phyloP scores from a whole-genome alignment of 1,140 invertebrate species.

The Macrocentrus cingulum region DNA sequence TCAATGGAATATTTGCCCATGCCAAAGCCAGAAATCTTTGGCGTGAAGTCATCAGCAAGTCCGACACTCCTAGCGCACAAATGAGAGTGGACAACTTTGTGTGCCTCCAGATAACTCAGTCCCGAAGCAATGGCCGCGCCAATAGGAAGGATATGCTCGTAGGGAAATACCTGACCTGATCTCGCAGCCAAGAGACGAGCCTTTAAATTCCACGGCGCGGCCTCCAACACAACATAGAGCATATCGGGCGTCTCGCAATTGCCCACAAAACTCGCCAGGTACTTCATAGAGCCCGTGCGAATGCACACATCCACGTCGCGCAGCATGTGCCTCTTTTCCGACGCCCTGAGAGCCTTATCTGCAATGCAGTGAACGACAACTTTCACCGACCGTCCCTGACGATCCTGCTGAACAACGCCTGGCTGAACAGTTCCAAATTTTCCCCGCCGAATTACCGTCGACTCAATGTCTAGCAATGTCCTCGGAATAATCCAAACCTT shows the following conservation, averaged over 20 bases:
- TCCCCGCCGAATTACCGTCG: conserved; percentile 69
- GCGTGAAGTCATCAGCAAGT: conserved; percentile 63
- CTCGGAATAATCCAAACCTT: conserved; percentile 74
- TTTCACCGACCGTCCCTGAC: conserved; percentile 52
- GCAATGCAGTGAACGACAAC: conserved; percentile 57
- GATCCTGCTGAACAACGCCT: conserved; percentile 63
- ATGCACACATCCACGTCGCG: conserved; percentile 74
- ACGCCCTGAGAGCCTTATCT: conserved; percentile 64
- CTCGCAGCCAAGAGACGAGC: conserved; percentile 67
- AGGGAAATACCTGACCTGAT: conserved; percentile 62
- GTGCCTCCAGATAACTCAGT: conserved; percentile 47
- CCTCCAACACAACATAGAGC: conserved; percentile 71
- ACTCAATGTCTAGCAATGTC: conserved; percentile 69
- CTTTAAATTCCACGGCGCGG: conserved; percentile 69
- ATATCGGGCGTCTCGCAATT: conserved; percentile 76
- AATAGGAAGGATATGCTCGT: conserved; percentile 66
- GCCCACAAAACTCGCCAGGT: conserved; percentile 75
- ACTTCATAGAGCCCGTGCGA: conserved; percentile 67
- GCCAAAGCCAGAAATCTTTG: conserved; percentile 76
- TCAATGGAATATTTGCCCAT: conserved; percentile 61
- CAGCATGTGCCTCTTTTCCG: conserved; percentile 69
- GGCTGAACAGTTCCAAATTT: conserved; percentile 74
- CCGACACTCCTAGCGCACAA: conserved; percentile 73
- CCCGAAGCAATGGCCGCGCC: conserved; percentile 64
- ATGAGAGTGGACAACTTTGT: conserved; percentile 70